Percentiles rank a stretch among this genome's conserved stretches.
Conservation (phyloP, 1,140 invertebrate genomes). For the Diorhabda carinulata region DNA sequence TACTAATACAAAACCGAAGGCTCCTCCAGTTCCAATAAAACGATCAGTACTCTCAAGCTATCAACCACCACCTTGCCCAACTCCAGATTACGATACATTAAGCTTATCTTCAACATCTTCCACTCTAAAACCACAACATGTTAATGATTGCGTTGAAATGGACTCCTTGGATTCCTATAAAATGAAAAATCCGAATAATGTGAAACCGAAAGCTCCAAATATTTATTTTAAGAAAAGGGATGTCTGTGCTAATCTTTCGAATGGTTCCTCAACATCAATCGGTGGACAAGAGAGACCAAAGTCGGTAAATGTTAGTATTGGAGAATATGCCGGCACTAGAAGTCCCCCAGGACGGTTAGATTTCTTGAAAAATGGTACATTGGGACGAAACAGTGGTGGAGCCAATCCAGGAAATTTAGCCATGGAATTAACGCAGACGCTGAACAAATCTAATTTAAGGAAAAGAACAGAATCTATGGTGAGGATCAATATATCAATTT, state of each 20-base stretch:
- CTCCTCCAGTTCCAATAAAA: slow-evolving; percentile 48
- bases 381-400: slow-evolving; percentile 28
- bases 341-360: slow-evolving; percentile 64
- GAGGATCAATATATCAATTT: slow-evolving; percentile 34
- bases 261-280: slow-evolving; percentile 22
- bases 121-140: slow-evolving; percentile 31
- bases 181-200: slow-evolving; percentile 57
- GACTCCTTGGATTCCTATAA: slow-evolving; percentile 69
- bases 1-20: slow-evolving; percentile 41
- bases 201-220: slow-evolving; percentile 60
- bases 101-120: slow-evolving; percentile 42
- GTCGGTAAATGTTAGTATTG: slow-evolving; percentile 59
- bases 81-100: slow-evolving; percentile 58
- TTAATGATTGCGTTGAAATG: slow-evolving; percentile 57
- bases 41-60: slow-evolving; percentile 38
- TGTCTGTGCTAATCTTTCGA: slow-evolving; percentile 19
- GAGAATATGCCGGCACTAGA: slow-evolving; percentile 59
- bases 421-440: slow-evolving; percentile 65
- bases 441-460: slow-evolving; percentile 68
- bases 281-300: slow-evolving; percentile 28
- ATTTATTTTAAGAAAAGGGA: slow-evolving; percentile 59
- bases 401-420: slow-evolving; percentile 53
- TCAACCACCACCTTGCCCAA: slow-evolving; percentile 55
- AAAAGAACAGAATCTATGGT: slow-evolving; percentile 65
- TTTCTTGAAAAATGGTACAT: slow-evolving; percentile 55